Base-by-base conservation (phyloP, 2,113 vertebrate genomes). In the Speoplatyrhinus poulsoni region DNA sequence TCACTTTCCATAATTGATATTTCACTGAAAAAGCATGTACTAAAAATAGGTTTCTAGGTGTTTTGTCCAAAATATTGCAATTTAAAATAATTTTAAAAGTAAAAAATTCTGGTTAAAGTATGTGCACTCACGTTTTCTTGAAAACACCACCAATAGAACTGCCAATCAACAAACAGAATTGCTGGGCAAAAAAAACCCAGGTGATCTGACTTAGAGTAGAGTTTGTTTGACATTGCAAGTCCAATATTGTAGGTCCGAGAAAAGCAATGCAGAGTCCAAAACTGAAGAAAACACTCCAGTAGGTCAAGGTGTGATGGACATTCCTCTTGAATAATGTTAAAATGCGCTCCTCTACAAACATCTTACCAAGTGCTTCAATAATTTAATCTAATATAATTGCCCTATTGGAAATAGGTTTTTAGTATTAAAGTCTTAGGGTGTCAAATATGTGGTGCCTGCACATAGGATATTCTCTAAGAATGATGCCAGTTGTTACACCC, bases 261-360 rank as follows among this genome's bases (percentile, higher is more conserved):
- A 99, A 98, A 33, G 96, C 96, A 73, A 98, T 95, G 93, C 96
- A 97, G 71, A 99, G 94, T 88, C 97, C 97, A 85, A 97, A 98
- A 86, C 96, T 98, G 88, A 98, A 98, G 92, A 98, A 98, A 73
- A 96, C 95, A 82, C 96, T 96, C 96, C 97, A 99, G 77, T 96
- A 98, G 70, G 96, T 98, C 70, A 98, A 87, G 8, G 97, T 98
- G 90, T 96, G 95, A 85, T 97, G 95, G 70, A 94, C 93, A 89
- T 98, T 95, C 77, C 91, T 90, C 83, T 93, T 94, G 79, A 99
- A 95, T 78, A 95, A 90, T 4, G 87, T 92, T 58, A 95, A 63
- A 68, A 96, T 93, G 70, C 93, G 91, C 65, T 94, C 93, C 71
- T 96, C 94, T 88, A 93, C 52, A 69, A 95, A 94, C 95, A 95